Evolutionary conservation across 2,888 invertebrate genomes (phyloP).

Genomic region (Thereva nobilitata): DNA sequence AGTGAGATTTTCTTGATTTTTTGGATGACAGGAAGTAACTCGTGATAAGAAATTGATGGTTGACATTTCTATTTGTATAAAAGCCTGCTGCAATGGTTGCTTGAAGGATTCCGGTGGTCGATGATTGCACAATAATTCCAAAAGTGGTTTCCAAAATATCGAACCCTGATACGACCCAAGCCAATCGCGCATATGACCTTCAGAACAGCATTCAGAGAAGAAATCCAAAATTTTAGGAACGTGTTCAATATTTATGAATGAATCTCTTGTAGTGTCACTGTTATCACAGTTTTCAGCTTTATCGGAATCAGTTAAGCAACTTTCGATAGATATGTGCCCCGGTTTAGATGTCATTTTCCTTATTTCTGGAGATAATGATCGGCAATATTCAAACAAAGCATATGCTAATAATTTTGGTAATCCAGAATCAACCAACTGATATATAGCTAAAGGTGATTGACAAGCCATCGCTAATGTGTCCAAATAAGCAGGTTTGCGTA

Average conservation of each 20-base stretch:
- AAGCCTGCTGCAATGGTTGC: conserved; percentile 56
- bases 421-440: conserved; percentile 75
- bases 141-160: conserved; percentile 83
- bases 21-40: conserved; percentile 81
- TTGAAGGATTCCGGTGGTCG: conserved; percentile 54
- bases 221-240: conserved; percentile 75
- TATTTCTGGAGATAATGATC: conserved; percentile 48
- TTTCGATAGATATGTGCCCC: conserved; percentile 38
- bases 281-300: conserved; percentile 53
- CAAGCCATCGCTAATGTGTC: conserved; percentile 79
- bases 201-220: conserved; percentile 78
- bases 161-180: conserved; percentile 78
- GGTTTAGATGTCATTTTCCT: conserved; percentile 44
- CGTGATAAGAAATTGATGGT: conserved; percentile 82
- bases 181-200: conserved; percentile 85
- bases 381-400: conserved; percentile 63
- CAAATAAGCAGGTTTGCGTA: conserved; percentile 68
- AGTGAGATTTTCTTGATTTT: conserved; percentile 82
- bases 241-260: conserved; percentile 64
- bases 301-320: conserved; percentile 59
- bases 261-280: conserved; percentile 49
- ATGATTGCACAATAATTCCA: conserved; percentile 73
- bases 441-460: conserved; percentile 77
- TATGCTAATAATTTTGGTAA: conserved; percentile 68
- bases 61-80: conserved; percentile 71